Conservation (phyloP, 2,113 vertebrate species). For the Pachypanchax playfairii region DNA sequence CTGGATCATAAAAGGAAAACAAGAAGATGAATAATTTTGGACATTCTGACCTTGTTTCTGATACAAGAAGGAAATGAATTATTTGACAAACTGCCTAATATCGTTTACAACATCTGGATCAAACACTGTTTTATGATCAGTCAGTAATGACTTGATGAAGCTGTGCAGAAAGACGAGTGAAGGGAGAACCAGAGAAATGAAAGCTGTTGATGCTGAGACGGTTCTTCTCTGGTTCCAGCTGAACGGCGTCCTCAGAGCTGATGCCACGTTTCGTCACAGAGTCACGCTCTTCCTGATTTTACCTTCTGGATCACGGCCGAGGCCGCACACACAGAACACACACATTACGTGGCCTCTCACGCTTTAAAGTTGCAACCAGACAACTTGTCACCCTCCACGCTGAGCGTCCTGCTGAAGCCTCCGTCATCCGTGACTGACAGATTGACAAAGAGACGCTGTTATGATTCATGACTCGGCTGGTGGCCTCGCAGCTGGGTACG, state of each 20-base stretch:
- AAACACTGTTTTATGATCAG: too few species aligned
- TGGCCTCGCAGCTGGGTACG: slow-evolving; percentile 78
- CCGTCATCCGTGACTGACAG: slow-evolving; percentile 76
- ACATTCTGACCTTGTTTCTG: too few species aligned
- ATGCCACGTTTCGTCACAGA: slow-evolving; percentile 42
- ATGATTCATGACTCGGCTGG: slow-evolving; percentile 69
- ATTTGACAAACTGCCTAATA: too few species aligned
- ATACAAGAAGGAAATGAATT: too few species aligned
- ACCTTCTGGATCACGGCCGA: slow-evolving; percentile 4
- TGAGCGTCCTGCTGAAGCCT: slow-evolving; percentile 63
- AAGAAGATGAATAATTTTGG: too few species aligned
- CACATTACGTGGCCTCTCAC: slow-evolving; percentile 30
- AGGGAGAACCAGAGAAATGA: background rate
- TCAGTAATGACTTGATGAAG: too few species aligned
- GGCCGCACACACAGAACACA: background rate
- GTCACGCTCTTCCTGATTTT: slow-evolving; percentile 30
- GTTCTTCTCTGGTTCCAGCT: slow-evolving; percentile 37
- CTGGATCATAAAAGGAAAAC: too few species aligned
- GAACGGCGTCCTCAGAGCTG: slow-evolving; percentile 17
- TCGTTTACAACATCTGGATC: too few species aligned
- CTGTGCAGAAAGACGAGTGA: slow-evolving; percentile 4
- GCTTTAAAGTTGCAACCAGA: slow-evolving; percentile 40
- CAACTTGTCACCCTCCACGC: slow-evolving; percentile 45
- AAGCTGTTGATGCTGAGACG: slow-evolving; percentile 40
- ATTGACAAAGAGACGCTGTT: slow-evolving; percentile 71